Percentiles rank a stretch among this genome's conserved stretches.
Evolutionary conservation across 2,113 vertebrate species (phyloP).

Genomic region (Cephalopterus ornatus): DNA sequence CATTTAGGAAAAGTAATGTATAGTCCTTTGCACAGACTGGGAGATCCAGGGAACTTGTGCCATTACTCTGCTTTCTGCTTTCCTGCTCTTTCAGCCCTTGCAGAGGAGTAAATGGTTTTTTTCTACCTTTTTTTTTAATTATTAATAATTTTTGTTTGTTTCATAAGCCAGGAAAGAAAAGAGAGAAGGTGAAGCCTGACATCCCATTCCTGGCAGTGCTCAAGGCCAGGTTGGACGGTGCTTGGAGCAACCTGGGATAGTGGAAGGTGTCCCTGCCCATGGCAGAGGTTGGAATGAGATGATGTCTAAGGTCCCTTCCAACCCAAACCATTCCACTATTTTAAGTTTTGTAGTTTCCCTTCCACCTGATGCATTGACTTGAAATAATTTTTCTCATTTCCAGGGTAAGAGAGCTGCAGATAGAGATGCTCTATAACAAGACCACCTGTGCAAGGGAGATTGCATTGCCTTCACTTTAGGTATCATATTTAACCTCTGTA

Average conservation of each 20-base stretch:
- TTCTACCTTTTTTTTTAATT: neutral
- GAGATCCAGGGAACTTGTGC: neutral
- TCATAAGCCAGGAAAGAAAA: neutral
- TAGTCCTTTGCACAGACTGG: neutral
- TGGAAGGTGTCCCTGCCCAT: neutral
- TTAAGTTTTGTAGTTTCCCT: neutral
- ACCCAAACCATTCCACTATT: neutral
- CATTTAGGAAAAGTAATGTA: rapidly evolving
- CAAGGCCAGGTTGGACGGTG: rapidly evolving
- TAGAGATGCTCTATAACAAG: neutral
- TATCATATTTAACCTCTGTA: neutral
- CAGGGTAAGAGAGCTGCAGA: neutral
- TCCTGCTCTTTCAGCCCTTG: neutral
- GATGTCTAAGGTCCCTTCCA: neutral
- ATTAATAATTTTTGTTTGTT: neutral
- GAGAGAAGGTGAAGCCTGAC: neutral
- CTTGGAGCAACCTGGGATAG: neutral
- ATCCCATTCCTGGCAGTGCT: neutral
- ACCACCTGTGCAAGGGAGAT: neutral
- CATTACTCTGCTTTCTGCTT: neutral
- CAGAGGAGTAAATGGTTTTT: neutral
- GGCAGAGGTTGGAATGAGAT: neutral
- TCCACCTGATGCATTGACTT: neutral
- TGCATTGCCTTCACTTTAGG: neutral
- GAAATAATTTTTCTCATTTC: neutral